Evolutionary conservation across 30 jellyfish, hydroid and myxozoan genomes (phyloP).

Genomic region (Haliclystus octoradiatus): DNA sequence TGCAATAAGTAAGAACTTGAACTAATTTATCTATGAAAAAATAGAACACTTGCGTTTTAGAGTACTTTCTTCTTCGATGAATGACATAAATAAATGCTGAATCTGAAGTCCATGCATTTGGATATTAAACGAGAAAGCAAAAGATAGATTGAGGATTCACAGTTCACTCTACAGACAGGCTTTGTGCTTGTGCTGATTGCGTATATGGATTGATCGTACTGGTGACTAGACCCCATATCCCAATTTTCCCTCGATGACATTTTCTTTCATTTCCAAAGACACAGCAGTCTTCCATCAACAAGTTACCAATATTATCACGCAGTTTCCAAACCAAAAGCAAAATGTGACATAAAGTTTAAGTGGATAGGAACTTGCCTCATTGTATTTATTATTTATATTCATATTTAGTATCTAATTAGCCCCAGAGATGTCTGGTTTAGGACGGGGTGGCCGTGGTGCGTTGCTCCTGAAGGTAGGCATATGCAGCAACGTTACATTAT

Average conservation of each 20-base stretch:
- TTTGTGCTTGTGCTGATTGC: background rate
- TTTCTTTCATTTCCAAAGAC: background rate
- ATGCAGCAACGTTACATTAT: no score
- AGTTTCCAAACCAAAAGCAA: no score
- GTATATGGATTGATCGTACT: background rate
- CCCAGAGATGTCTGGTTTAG: constrained; percentile 29
- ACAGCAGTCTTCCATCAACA: background rate
- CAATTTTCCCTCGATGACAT: background rate
- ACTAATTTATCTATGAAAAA: background rate
- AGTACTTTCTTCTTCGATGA: no score
- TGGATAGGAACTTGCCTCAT: no score
- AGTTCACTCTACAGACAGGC: background rate
- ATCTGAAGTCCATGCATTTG: no score
- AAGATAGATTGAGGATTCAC: background rate
- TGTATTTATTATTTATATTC: background rate
- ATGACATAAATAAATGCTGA: background rate
- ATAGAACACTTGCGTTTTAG: no score
- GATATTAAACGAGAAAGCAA: no score
- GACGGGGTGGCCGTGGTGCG: constrained; percentile 98
- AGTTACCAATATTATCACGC: no score
- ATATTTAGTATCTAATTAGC: background rate
- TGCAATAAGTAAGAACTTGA: no score
- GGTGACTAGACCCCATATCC: background rate
- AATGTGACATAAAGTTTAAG: no score
- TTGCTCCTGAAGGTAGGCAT: constrained; percentile 57